These are phyloP conservation scores for Mamestra brassicae DNA, from an alignment of 2,888 invertebrate species.

Conservation along the genomic window DNA sequence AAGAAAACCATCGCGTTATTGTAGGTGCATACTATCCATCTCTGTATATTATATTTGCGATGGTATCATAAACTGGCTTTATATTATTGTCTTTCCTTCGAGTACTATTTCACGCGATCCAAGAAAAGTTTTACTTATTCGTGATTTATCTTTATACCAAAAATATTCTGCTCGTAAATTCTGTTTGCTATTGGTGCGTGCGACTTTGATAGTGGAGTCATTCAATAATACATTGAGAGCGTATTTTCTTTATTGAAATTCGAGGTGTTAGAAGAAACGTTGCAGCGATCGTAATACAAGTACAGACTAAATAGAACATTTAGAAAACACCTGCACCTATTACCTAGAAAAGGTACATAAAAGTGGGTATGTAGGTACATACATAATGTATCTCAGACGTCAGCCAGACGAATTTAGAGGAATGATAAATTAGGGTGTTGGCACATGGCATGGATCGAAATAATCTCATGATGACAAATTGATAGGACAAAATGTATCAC, in stretches of 20 bases:
- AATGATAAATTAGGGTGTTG: slow-evolving; percentile 19
- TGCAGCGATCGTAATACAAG: slow-evolving; percentile 5
- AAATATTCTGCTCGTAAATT: slow-evolving; percentile 41
- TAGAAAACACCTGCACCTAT: slow-evolving; percentile 1
- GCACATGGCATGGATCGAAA: slow-evolving; percentile 1
- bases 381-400: neutral
- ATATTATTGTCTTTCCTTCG: slow-evolving; percentile 23
- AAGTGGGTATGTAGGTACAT: neutral
- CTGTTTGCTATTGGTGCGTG: slow-evolving; percentile 37
- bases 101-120: slow-evolving; percentile 40
- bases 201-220: slow-evolving; percentile 38
- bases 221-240: slow-evolving; percentile 33
- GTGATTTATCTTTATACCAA: slow-evolving; percentile 44
- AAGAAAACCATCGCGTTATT: slow-evolving; percentile 16
- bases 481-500: slow-evolving; percentile 22
- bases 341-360: slow-evolving; percentile 19
- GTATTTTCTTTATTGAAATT: slow-evolving; percentile 24
- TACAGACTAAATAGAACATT: slow-evolving; percentile 31
- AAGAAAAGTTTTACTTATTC: slow-evolving; percentile 33
- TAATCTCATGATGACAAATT: slow-evolving; percentile 21
- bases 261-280: slow-evolving; percentile 1
- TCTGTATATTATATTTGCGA: slow-evolving; percentile 11
- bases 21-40: neutral
- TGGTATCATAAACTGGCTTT: slow-evolving; percentile 22
- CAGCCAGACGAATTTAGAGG: slow-evolving; percentile 6